Base-by-base conservation (phyloP, 2,113 vertebrate species). In the Indri indri region DNA sequence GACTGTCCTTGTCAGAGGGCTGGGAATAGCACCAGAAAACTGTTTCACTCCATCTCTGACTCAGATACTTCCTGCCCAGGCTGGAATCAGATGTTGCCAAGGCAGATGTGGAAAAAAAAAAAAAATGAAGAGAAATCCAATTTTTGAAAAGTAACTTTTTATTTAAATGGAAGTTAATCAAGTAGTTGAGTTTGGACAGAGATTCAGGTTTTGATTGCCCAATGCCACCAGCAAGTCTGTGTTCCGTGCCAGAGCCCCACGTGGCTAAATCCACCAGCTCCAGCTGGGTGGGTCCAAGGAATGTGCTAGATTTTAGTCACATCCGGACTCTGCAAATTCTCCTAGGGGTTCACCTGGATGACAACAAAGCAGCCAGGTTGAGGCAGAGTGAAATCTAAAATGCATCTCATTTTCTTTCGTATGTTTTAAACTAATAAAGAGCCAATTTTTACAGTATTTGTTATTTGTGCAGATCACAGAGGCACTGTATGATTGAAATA, bases 41-140 rank as follows among this genome's bases (percentile, higher is more conserved):
- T 70, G 37, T 37, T 82, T 89, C 85, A 59, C 66, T 80, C 68
- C 77, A 50, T 82, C 81, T 88, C 81, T 97, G 91, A 94, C 96
- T 97, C 77, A 92, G 45, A 63, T 32, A 71, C 77, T 96, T 96
- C 96, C 95, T 96, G 73, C 85, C 63, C 73, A 17, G 74, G 40
- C 79, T 97, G 91, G 83, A 95, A 79, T 73, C 65, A 3, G n/a
- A 66, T 2, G 16, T 12, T 96, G 96, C 97, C 97, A 97, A 95
- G 94, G 92, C 90, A 95, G 92, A 83, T 97, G 94, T 13, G 40
- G 37, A 52, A 74, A 61, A 40, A 83, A 79, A 63, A 27, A 63
- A 95, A 71, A 91, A 65, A 70, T 0, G 23, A 85, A 95, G 70
- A 90, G 81, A 94, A 96, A 50, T 22, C 76, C 89, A 91, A 77